Evolutionary conservation across 2,888 invertebrate genomes (phyloP).

Genomic region (Drosophila atripex): DNA sequence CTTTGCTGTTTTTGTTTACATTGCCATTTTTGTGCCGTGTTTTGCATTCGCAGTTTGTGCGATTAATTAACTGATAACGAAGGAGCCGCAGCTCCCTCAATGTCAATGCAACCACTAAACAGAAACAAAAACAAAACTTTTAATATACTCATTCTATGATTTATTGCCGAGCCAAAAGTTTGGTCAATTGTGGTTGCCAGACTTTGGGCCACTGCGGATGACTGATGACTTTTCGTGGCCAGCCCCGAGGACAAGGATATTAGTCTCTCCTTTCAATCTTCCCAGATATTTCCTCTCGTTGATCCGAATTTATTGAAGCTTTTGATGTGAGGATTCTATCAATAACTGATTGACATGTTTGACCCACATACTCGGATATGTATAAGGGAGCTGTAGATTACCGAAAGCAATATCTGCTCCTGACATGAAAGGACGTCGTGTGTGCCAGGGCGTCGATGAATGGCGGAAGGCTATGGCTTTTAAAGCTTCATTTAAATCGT

Average conservation of each 20-base stretch:
- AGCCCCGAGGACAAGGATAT: neutral
- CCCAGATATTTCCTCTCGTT: constrained; percentile 7
- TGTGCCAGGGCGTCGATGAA: constrained; percentile 1
- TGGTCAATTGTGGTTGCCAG: constrained; percentile 61
- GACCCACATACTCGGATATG: constrained; percentile 46
- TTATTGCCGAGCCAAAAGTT: constrained; percentile 51
- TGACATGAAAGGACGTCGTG: constrained; percentile 12
- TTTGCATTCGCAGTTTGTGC: constrained; percentile 60
- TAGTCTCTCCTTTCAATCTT: neutral
- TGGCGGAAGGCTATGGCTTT: constrained; percentile 2
- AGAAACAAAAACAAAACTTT: neutral
- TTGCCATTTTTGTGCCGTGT: constrained; percentile 41
- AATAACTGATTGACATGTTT: constrained; percentile 60
- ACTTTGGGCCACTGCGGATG: constrained; percentile 15
- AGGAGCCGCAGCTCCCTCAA: constrained; percentile 45
- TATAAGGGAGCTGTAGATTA: constrained; percentile 12
- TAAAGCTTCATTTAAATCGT: constrained; percentile 9
- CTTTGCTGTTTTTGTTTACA: constrained; percentile 58
- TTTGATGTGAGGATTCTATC: constrained; percentile 44
- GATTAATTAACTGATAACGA: constrained; percentile 74
- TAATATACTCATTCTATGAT: constrained; percentile 11
- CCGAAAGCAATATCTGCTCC: constrained; percentile 48
- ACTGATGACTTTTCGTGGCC: constrained; percentile 54
- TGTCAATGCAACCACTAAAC: constrained; percentile 61
- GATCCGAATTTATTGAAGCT: constrained; percentile 31